These are phyloP conservation scores for Entomyzon cyanotis DNA, from an alignment of 2,113 vertebrate species.

Conservation along the genomic window DNA sequence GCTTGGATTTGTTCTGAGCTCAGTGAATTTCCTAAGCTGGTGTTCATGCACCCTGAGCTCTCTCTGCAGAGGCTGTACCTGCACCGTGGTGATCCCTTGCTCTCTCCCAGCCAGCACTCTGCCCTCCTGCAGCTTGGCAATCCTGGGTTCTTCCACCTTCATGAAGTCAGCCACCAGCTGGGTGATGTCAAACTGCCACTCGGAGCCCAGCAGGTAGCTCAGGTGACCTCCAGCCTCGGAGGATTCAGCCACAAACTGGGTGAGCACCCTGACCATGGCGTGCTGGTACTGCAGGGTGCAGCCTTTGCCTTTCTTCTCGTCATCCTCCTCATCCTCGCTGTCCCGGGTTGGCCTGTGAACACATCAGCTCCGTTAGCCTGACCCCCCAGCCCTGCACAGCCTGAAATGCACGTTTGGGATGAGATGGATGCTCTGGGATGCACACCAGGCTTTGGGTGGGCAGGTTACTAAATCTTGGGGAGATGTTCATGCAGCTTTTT, in stretches of 20 bases:
- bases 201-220: conserved; percentile 87
- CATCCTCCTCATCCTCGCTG: conserved; percentile 96
- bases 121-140: conserved; percentile 87
- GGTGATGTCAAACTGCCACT: conserved; percentile 97
- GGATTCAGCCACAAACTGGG: conserved; percentile 90
- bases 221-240: conserved; percentile 81
- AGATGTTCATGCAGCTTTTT: background rate
- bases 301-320: conserved; percentile 89
- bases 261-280: conserved; percentile 89
- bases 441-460: too few species aligned
- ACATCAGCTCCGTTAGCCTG: background rate
- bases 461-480: background rate
- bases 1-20: background rate
- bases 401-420: too few species aligned
- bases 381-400: background rate
- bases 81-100: conserved; percentile 90
- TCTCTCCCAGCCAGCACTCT: conserved; percentile 86
- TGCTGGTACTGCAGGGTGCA: conserved; percentile 97
- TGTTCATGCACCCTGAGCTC: background rate
- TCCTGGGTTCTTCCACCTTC: conserved; percentile 88
- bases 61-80: conserved; percentile 70
- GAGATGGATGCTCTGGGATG: too few species aligned
- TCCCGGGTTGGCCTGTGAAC: conserved; percentile 88
- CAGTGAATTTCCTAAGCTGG: background rate
- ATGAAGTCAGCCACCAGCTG: conserved; percentile 89